Percentiles rank a stretch among this genome's conserved stretches.
Evolutionary conservation across 2,113 vertebrate species (phyloP).

Genomic region (Dipodomys stephensi): DNA sequence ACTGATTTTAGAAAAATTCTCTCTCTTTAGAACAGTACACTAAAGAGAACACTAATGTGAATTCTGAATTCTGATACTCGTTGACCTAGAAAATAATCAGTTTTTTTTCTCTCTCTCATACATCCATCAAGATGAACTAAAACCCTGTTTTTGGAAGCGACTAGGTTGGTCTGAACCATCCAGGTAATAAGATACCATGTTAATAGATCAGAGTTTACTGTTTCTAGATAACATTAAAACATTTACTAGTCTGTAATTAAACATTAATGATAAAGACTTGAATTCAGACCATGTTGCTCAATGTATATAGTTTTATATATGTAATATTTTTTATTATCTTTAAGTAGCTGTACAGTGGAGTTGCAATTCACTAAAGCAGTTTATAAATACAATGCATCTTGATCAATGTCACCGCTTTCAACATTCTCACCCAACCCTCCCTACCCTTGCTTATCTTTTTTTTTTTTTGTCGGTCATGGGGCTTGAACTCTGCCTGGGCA

Average conservation of each 20-base stretch:
- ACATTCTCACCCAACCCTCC: too few species aligned
- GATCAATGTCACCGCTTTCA: too few species aligned
- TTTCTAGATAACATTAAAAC: constrained; percentile 38
- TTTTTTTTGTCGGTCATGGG: too few species aligned
- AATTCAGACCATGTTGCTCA: constrained; percentile 33
- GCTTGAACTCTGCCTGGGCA: too few species aligned
- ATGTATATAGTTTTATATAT: not conserved
- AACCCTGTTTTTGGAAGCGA: constrained; percentile 67
- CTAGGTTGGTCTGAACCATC: constrained; percentile 73
- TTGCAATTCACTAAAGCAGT: too few species aligned
- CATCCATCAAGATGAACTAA: constrained; percentile 77
- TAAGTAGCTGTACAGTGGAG: too few species aligned
- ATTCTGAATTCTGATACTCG: not conserved
- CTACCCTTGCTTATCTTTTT: too few species aligned
- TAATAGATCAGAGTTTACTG: constrained; percentile 47
- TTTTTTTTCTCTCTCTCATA: constrained; percentile 15
- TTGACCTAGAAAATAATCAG: constrained; percentile 43
- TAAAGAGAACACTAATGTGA: not conserved
- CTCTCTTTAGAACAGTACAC: not conserved
- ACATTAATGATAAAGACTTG: constrained; percentile 13
- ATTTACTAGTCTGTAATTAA: constrained; percentile 52
- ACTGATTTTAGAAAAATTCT: constrained; percentile 31
- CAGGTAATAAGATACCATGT: constrained; percentile 80
- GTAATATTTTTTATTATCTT: too few species aligned
- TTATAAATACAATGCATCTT: too few species aligned